phyloP scores from a whole-genome alignment of 2,113 vertebrate genomes.

The Aix galericulata region DNA sequence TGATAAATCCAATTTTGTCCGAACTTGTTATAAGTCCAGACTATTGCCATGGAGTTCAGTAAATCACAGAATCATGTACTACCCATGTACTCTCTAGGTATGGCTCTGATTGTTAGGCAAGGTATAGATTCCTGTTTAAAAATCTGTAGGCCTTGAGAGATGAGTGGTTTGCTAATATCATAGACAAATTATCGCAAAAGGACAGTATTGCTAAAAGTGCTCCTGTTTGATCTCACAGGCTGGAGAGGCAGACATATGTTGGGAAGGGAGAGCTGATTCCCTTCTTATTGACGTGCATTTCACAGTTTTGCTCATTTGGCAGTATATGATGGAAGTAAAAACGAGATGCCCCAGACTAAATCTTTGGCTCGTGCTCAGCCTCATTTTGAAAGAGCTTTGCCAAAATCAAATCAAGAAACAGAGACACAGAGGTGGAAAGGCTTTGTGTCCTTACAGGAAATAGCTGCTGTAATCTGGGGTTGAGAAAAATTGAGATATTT shows the following conservation, averaged over 20 bases:
- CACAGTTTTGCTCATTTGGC: neutral
- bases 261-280: neutral
- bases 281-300: neutral
- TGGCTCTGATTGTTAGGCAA: neutral
- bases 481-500: neutral
- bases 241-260: neutral
- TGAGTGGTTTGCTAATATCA: neutral
- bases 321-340: neutral
- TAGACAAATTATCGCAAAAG: neutral
- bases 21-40: neutral
- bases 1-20: neutral
- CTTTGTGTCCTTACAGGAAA: neutral
- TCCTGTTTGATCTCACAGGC: neutral
- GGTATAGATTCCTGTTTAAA: neutral
- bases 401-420: neutral
- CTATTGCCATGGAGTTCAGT: neutral
- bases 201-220: neutral
- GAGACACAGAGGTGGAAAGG: neutral
- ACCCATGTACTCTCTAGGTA: neutral
- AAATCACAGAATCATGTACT: neutral
- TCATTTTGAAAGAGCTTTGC: neutral
- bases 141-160: neutral
- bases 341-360: neutral
- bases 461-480: neutral
- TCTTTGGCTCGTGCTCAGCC: neutral